phyloP scores from a whole-genome alignment of 2,797 vertebrate species.

The Triplophysa yarkandensis region DNA sequence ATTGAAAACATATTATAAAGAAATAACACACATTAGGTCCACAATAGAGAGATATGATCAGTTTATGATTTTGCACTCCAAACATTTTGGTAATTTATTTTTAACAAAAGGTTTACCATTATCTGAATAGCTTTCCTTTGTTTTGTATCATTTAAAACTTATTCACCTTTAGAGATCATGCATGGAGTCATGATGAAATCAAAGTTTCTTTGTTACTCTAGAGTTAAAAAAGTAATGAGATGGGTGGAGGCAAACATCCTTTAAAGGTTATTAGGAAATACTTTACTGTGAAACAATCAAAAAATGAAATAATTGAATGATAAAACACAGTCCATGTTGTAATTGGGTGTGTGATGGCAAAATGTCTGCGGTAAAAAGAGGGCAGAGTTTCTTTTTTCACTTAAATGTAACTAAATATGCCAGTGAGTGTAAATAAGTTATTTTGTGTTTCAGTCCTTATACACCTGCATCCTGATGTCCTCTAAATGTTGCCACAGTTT shows the following conservation, averaged over 20 bases:
- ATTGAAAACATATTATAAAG: not conserved
- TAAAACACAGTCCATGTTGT: not conserved
- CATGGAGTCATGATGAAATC: not conserved
- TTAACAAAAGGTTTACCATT: not conserved
- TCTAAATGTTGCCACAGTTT: not conserved
- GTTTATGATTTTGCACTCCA: not conserved
- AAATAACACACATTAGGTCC: not conserved
- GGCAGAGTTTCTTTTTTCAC: not conserved
- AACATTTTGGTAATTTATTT: not conserved
- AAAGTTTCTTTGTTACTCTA: not conserved
- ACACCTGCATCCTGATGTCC: not conserved
- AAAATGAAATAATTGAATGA: not conserved
- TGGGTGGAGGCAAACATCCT: not conserved
- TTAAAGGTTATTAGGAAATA: not conserved
- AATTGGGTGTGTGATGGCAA: not conserved
- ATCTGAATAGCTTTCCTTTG: not conserved
- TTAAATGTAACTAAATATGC: not conserved
- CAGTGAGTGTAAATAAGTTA: not conserved
- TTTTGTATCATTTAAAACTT: not conserved
- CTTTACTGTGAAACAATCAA: not conserved
- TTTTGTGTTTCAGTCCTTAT: not conserved
- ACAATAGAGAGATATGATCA: not conserved
- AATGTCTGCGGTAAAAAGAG: not conserved
- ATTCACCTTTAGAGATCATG: not conserved
- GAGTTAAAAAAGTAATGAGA: not conserved